phyloP scores from a whole-genome alignment of 2,888 invertebrate genomes.

The Eupithecia inturbata region DNA sequence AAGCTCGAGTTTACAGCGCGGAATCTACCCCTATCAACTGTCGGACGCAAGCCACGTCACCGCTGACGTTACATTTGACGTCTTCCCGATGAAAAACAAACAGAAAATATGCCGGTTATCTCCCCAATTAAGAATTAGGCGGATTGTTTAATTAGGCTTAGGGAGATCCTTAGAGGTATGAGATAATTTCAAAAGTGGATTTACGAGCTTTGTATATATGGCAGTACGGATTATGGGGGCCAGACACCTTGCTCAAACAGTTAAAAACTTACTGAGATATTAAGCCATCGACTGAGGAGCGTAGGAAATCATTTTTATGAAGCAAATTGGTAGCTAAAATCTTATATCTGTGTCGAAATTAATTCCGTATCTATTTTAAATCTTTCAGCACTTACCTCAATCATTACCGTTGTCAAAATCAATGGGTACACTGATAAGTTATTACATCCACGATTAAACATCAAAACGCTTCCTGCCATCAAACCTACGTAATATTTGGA shows the following conservation, averaged over 20 bases:
- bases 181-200: constrained; percentile 11
- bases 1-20: constrained; percentile 17
- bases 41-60: constrained; percentile 72
- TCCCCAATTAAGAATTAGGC: constrained; percentile 38
- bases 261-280: constrained; percentile 3
- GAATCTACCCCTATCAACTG: constrained; percentile 74
- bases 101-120: constrained; percentile 49
- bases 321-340: not conserved
- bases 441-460: constrained; percentile 55
- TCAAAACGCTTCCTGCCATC: constrained; percentile 68
- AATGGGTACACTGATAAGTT: constrained; percentile 20
- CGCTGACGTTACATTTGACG: constrained; percentile 67
- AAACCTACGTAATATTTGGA: constrained; percentile 66
- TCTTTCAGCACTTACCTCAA: constrained; percentile 1
- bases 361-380: not conserved
- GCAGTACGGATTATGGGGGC: not conserved
- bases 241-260: not conserved
- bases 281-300: not conserved
- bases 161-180: constrained; percentile 14
- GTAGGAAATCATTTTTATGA: not conserved
- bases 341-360: no score
- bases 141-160: constrained; percentile 31
- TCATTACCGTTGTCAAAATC: constrained; percentile 27
- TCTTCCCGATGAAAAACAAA: constrained; percentile 62
- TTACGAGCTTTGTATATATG: not conserved